Conservation (phyloP, 2,113 vertebrate species). For the cattle (Bos taurus) region DNA sequence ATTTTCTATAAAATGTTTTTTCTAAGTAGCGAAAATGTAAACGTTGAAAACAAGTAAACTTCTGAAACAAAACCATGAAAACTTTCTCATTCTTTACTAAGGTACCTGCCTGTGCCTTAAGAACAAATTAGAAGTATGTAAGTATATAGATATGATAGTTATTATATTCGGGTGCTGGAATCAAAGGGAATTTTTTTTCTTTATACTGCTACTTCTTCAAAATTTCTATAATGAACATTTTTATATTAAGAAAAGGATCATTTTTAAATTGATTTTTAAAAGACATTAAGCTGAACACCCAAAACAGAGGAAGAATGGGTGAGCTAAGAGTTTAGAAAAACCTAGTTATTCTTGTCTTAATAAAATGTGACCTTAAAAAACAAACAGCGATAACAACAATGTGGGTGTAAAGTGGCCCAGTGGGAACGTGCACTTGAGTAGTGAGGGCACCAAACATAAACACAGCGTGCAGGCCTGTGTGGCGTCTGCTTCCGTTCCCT, state of each 20-base stretch:
- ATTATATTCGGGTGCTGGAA: not conserved
- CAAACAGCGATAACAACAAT: not conserved
- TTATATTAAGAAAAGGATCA: not conserved
- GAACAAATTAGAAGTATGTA: not conserved
- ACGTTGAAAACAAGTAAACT: not conserved
- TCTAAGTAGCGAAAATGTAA: not conserved
- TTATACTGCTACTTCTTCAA: not conserved
- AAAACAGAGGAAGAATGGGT: not conserved
- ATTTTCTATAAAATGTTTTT: not conserved
- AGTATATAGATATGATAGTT: not conserved
- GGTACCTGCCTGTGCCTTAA: not conserved
- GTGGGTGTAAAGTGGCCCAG: not conserved
- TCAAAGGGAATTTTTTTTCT: not conserved
- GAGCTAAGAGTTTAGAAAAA: not conserved
- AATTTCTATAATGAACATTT: not conserved
- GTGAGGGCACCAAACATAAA: not conserved
- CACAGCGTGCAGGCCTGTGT: accelerated
- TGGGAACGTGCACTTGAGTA: not conserved
- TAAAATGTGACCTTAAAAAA: not conserved
- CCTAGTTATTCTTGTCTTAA: not conserved
- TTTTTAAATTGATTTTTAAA: not conserved
- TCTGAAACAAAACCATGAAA: not conserved
- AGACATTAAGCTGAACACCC: not conserved
- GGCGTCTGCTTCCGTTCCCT: not conserved
- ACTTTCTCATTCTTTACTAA: not conserved